Evolutionary conservation across 2,888 invertebrate genomes (phyloP), one percentile per base, ranked within the genome.

Genomic region (Drosophila borborema): DNA sequence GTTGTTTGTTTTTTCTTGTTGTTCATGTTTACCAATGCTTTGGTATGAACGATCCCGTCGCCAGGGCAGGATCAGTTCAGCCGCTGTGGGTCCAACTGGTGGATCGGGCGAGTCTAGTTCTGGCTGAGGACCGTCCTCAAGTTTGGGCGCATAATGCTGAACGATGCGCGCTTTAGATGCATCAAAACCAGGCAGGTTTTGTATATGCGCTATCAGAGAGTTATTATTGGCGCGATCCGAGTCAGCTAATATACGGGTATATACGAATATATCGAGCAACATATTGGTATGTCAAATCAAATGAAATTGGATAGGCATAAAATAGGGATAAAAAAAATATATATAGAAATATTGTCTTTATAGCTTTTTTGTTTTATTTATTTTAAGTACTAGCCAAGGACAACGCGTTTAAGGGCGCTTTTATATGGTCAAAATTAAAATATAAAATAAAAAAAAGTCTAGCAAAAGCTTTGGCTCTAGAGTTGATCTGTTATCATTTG

Each of bases 31-130:
- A 96, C 96, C 96, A 94, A 95, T 95, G 93, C 95, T 95, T 93
- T 95, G 95, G 94, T 95, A 95, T 94, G 95, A 95, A 93, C 95
- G 95, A 94, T 96, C 96, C 93, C 96, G 94, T 93, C 97, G 95
- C 97, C 97, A 97, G 91, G 97, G 97, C 93, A 97, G 95, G 87
- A 96, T 96, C 93, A 96, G 95, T 94, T 97, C 97, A 92, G 96
- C 96, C 91, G 96, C 95, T 88, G 97, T 96, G 88, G 96, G 95
- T 90, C 95, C 94, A 91, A 95, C 95, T 72, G 87, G 64, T 75
- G 73, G 86, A 78, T 86, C 95, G 66, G 93, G 93, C 78, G 93
- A 90, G 80, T 82, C 80, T 78, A 92, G 80, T 53, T 91, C 78
- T 66, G 80, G 89, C 77, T 93, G 92, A 72, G 92, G 90, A 83